Evolutionary conservation across 2,113 vertebrate genomes (phyloP), one percentile per base, ranked within the genome.

Genomic region (Ptilorrhoa leucosticta): DNA sequence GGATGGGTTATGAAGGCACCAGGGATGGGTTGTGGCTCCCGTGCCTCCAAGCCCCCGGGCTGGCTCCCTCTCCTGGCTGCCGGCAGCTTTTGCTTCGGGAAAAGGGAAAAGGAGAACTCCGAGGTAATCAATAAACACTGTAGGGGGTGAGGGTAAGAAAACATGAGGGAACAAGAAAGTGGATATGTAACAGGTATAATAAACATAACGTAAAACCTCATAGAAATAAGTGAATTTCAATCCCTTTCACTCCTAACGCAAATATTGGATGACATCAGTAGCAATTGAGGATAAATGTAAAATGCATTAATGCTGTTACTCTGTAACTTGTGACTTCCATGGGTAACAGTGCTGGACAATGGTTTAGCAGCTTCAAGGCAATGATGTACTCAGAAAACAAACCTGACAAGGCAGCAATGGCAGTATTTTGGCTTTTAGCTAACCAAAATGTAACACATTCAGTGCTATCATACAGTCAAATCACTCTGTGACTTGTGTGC

Each of bases 1-100:
- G 44, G 42, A 20, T 45, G 44, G 44, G 44, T 20, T 8, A 15
- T 4, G 13, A 5, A 33, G 15, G 22, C 21, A 51, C 37, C 39
- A 27, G 27, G 20, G 44, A 7, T 13, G 31, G 42, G 45, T 22
- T 45, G 17, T 3, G 82, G 50, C 9, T 48, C 33, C 31, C 11
- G 8, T 3, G 51, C 39, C 33, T 39, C 39, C 85, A 21, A 35
- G 45, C 18, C 44, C 58, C 44, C 39, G 27, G 24, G 24, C 51
- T 54, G 50, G 82, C 95, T 95, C 95, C 96, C 96, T 93, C 96
- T 96, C 37, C 87, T 77, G 97, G 95, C 63, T 82, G 48, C 35
- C 7, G 3, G 39, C 65, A 45, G 83, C 50, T 73, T 68, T 51
- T 63, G 56, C 31, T 58, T 37, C 15, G 53, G 40, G 58, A 80